A percentile compares a stretch with the other conserved stretches of the same genome.
Conservation (phyloP, 2,888 invertebrate species). For the Ischnura elegans region DNA sequence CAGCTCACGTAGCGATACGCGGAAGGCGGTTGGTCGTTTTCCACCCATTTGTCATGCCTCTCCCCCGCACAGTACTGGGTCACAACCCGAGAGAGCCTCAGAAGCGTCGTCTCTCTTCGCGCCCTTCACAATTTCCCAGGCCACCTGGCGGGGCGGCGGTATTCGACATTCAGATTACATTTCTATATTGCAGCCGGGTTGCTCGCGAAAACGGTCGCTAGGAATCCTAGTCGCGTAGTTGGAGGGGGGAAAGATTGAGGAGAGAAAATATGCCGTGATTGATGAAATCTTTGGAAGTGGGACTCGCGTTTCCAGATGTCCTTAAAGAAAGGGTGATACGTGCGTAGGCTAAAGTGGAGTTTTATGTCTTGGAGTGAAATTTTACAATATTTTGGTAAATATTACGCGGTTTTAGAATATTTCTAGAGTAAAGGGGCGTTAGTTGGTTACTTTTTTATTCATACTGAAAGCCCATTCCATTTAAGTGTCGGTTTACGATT, state of each 20-base stretch:
- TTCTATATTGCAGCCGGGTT: not conserved
- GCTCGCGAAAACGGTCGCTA: not conserved
- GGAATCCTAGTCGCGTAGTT: not conserved
- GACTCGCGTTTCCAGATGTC: not conserved
- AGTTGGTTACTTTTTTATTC: no score
- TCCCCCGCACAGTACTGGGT: not conserved
- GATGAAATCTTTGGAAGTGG: not conserved
- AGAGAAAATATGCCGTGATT: not conserved
- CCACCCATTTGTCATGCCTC: not conserved
- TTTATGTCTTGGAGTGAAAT: no score
- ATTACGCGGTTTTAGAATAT: no score
- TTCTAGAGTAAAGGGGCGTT: no score
- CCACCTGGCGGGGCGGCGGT: not conserved
- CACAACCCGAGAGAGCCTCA: not conserved
- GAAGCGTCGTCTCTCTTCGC: not conserved
- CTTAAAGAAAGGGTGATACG: not conserved
- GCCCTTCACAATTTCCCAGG: not conserved
- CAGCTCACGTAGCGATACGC: not conserved
- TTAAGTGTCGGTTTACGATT: no score
- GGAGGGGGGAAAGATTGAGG: not conserved
- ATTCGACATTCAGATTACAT: constrained; percentile 22
- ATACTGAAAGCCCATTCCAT: no score
- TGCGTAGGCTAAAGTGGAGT: not conserved
- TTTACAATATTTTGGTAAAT: no score
- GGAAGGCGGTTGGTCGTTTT: not conserved